Evolutionary conservation across 1,140 invertebrate species (phyloP), one percentile per base, ranked within the genome.

Genomic region (Hermatobates lingyangjiaoensis): DNA sequence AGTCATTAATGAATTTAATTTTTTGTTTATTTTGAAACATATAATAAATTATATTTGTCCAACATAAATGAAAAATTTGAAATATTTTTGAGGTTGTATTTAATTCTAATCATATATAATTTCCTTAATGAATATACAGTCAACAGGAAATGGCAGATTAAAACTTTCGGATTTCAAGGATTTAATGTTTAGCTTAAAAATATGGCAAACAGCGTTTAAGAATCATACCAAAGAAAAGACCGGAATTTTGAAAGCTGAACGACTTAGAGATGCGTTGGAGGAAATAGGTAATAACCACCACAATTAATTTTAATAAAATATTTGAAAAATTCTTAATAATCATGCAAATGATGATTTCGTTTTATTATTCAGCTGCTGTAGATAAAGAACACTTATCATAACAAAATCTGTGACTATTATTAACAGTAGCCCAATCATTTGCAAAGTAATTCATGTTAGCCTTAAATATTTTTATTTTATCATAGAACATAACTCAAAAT

Each of bases 201-300:
- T 81, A 52, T 92, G 89, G 88, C 89, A 93, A 63, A 79, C 77
- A 4, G 82, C 86, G 3, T 94, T 93, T 63, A 88, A 87, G 63
- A 84, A 80, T 59, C 87, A 93, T 62, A 86, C 87, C 1, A 85
- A 86, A 60, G 87, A 91, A 61, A 89, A 89, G 65, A 87, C 86
- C 12, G 88, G 89, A 21, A 86, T 93, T 27, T 65, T 94, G 23
- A 80, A 84, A 58, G 87, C 86, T 1, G 89, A 94, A 68, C 72
- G 85, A 53, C 67, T 92, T 46, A 71, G 84, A 21, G 87, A 91
- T 61, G 85, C 87, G 2, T 66, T 92, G 1, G 67, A 77, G 24
- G 87, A 91, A 71, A 79, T 91, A 44, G 88, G 76, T 78, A 56
- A n/a, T n/a, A n/a, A n/a, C n/a, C n/a, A n/a, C n/a, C n/a, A n/a